Percentiles rank a stretch among this genome's conserved stretches.
These are phyloP conservation scores for Amia ocellicauda DNA, from an alignment of 2,113 vertebrate genomes.

Conservation along the genomic window DNA sequence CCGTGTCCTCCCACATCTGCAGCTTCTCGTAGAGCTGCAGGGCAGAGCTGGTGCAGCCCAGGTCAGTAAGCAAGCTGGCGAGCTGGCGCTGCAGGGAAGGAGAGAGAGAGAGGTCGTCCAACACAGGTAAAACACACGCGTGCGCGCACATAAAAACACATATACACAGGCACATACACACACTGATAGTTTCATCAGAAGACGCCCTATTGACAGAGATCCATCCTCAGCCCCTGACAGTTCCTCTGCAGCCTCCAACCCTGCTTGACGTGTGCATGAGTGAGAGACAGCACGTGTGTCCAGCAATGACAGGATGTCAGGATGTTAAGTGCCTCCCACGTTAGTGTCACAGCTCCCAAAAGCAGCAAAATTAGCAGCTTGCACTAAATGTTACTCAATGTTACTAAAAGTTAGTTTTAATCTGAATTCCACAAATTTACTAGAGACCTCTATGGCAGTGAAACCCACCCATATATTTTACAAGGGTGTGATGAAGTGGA, in stretches of 20 bases:
- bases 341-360: too few species aligned
- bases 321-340: too few species aligned
- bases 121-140: slow-evolving; percentile 2
- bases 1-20: slow-evolving; percentile 92
- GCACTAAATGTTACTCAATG: too few species aligned
- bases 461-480: background rate
- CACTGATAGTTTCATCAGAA: background rate
- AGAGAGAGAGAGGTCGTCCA: background rate
- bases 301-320: background rate
- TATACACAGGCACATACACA: slow-evolving; percentile 4
- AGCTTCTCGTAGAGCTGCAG: slow-evolving; percentile 86
- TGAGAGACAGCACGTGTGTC: background rate
- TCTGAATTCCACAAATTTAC: background rate
- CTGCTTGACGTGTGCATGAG: background rate
- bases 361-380: too few species aligned
- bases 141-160: background rate
- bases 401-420: too few species aligned
- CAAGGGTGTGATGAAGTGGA: background rate
- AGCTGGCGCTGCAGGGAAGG: slow-evolving; percentile 78
- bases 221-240: background rate
- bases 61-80: slow-evolving; percentile 79
- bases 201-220: background rate
- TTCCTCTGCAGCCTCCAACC: too few species aligned
- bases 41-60: slow-evolving; percentile 87
- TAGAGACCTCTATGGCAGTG: background rate